Percentiles rank a stretch among this genome's conserved stretches.
Evolutionary conservation across 1,140 invertebrate genomes (phyloP).

Genomic region (Leguminivora glycinivorella): DNA sequence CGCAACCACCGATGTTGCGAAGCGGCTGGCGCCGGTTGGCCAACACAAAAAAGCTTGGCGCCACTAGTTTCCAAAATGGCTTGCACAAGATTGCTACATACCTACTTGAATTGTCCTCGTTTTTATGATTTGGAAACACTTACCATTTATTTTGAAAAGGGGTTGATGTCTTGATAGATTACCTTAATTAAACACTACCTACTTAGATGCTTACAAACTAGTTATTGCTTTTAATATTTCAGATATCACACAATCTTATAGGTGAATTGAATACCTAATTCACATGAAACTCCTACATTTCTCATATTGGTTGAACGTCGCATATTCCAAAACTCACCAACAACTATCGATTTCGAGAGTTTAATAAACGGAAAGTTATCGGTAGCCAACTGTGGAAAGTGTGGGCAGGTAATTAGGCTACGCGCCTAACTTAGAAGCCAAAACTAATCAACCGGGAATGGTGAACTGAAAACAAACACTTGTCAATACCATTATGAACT

Average conservation of each 20-base stretch:
- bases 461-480: neutral
- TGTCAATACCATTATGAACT: slow-evolving; percentile 3
- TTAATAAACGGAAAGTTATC: neutral
- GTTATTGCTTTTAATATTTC: neutral
- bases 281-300: too few species aligned
- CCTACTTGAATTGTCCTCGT: neutral
- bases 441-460: slow-evolving; percentile 4
- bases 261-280: too few species aligned
- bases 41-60: slow-evolving; percentile 19
- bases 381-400: neutral
- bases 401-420: slow-evolving; percentile 25
- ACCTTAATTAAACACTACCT: neutral
- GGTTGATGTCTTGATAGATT: neutral
- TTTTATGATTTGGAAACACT: neutral
- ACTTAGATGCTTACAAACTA: neutral
- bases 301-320: neutral
- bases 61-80: neutral
- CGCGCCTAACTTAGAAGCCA: neutral
- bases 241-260: too few species aligned
- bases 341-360: neutral
- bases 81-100: slow-evolving; percentile 1
- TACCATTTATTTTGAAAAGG: neutral
- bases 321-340: neutral
- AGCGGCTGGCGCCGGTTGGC: slow-evolving; percentile 36
- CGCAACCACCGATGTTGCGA: slow-evolving; percentile 47